phyloP scores from a whole-genome alignment of 2,797 vertebrate genomes.

The Leptodactylus fallax region DNA sequence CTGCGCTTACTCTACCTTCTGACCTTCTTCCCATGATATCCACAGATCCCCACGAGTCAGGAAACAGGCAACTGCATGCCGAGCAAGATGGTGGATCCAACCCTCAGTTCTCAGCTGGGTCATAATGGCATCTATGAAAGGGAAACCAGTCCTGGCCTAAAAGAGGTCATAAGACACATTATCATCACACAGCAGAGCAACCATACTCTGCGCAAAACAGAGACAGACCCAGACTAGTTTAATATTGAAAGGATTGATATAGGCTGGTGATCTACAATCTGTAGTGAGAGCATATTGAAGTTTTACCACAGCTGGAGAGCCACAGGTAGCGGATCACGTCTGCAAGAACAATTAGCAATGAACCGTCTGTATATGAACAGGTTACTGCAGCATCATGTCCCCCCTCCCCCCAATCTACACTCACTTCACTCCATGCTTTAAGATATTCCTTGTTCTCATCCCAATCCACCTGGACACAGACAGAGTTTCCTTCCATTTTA shows the following conservation, averaged over 20 bases:
- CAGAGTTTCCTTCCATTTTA: conserved; percentile 77
- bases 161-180: not conserved
- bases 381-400: too few relatives aligned
- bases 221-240: not conserved
- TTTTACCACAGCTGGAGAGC: too few relatives aligned
- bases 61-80: conserved; percentile 80
- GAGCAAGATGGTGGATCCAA: conserved; percentile 81
- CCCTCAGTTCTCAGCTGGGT: conserved; percentile 79
- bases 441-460: conserved; percentile 75
- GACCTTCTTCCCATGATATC: conserved; percentile 81
- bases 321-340: too few relatives aligned
- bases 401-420: not conserved
- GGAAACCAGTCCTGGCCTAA: conserved; percentile 74
- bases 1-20: conserved; percentile 71
- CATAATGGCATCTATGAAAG: conserved; percentile 78
- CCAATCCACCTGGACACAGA: conserved; percentile 79
- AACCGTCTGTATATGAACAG: too few relatives aligned
- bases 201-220: too few relatives aligned
- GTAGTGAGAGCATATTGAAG: too few relatives aligned
- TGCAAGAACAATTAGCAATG: too few relatives aligned
- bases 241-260: too few relatives aligned
- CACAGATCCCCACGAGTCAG: conserved; percentile 78
- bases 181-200: not conserved
- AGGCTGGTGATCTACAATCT: too few relatives aligned
- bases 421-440: conserved; percentile 76